Evolutionary conservation across 2,113 vertebrate genomes (phyloP).

Genomic region (Chunga burmeisteri): DNA sequence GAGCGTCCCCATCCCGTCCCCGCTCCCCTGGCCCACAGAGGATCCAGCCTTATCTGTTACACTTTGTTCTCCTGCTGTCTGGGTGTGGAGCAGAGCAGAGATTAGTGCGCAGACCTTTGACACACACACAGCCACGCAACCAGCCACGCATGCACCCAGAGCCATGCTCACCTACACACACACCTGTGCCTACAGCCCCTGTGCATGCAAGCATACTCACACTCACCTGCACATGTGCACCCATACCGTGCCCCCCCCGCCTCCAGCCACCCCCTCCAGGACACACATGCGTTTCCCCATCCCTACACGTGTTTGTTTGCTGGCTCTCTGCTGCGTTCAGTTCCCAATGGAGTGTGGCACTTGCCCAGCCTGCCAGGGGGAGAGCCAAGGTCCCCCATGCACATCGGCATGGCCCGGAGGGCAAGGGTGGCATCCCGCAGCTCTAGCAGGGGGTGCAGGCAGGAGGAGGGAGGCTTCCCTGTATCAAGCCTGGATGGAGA

Average conservation of each 20-base stretch:
- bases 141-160: not conserved
- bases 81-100: conserved; percentile 53
- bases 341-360: not conserved
- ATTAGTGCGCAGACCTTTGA: conserved; percentile 57
- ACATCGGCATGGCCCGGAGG: not conserved
- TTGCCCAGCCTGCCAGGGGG: not conserved
- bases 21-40: not conserved
- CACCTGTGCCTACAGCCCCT: not conserved
- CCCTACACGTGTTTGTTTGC: not conserved
- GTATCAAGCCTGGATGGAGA: not conserved
- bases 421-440: not conserved
- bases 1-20: not conserved
- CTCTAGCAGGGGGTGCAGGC: not conserved
- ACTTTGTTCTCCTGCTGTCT: conserved; percentile 67
- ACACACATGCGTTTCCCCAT: rapidly evolving
- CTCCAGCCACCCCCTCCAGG: not conserved
- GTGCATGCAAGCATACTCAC: not conserved
- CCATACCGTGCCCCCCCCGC: rapidly evolving
- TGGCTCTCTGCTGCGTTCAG: not conserved
- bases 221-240: not conserved
- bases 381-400: not conserved
- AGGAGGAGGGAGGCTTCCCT: not conserved
- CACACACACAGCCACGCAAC: not conserved
- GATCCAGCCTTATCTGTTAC: conserved; percentile 55
- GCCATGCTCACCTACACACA: not conserved